phyloP scores from a whole-genome alignment of 1,140 invertebrate genomes.

The Zophobas morio region DNA sequence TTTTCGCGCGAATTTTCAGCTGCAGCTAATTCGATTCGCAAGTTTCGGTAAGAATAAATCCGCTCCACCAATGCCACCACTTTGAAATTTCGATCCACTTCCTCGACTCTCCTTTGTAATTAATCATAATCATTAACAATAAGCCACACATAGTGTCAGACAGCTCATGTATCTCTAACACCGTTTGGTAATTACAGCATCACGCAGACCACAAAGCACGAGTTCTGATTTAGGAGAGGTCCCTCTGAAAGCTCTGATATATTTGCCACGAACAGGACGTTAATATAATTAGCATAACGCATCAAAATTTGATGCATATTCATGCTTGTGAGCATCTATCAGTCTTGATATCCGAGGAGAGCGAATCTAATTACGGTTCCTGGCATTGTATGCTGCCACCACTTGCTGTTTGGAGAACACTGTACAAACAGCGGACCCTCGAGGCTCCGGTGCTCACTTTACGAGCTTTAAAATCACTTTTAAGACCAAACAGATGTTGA shows the following conservation, averaged over 20 bases:
- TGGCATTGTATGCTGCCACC: neutral
- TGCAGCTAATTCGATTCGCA: too few relatives aligned
- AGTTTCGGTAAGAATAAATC: too few relatives aligned
- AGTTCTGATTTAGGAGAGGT: constrained; percentile 29
- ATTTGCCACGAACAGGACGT: constrained; percentile 33
- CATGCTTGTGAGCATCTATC: constrained; percentile 30
- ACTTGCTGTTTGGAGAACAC: neutral
- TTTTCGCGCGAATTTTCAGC: too few relatives aligned
- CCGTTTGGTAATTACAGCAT: constrained; percentile 15
- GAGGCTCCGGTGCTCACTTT: constrained; percentile 2
- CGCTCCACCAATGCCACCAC: too few relatives aligned
- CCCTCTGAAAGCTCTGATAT: constrained; percentile 33
- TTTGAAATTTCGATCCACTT: too few relatives aligned
- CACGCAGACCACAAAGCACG: constrained; percentile 38
- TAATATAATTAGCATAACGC: constrained; percentile 44
- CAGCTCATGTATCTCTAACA: constrained; percentile 7
- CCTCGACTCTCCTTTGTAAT: neutral
- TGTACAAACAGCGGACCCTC: constrained; percentile 4
- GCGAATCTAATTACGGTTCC: constrained; percentile 3
- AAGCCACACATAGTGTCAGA: constrained; percentile 6
- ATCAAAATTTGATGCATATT: constrained; percentile 47
- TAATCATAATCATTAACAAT: constrained; percentile 35
- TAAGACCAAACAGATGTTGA: too few relatives aligned
- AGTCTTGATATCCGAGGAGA: constrained; percentile 6
- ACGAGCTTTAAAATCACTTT: constrained; percentile 4